Evolutionary conservation across 2,113 vertebrate species (phyloP), one percentile per base, ranked within the genome.

Genomic region (Electrona antarctica): DNA sequence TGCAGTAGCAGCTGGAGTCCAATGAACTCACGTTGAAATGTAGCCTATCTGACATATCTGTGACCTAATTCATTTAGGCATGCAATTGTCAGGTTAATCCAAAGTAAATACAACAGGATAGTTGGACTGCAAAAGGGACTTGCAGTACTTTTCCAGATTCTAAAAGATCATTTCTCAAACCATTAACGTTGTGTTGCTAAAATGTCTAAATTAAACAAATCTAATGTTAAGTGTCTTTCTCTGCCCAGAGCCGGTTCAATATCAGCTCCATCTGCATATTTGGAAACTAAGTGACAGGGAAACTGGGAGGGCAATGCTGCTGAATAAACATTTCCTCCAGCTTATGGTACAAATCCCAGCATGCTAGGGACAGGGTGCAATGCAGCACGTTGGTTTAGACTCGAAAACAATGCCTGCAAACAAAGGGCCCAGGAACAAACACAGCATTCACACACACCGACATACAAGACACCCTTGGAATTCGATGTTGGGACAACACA

Each of bases 401-500:
- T 48, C 71, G 68, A 81, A 86, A 80, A 88, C 86, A 90, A 89
- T 71, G 79, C 15, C 71, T 15, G 60, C 78, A 82, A 85, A 88
- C 82, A 89, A 87, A 29, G 29, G 79, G 52, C 46, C n/a, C 77
- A 59, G 69, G 70, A 84, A 88, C 85, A 87, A 87, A 84, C 79
- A 83, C 60, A 49, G 60, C 69, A 69, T 79, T 88, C 85, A 87
- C 67, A 71, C 67, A 71, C 63, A 80, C 29, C 74, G 77, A 73
- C 69, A 87, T 10, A 76, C 7, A 66, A 86, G 61, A 78, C 8
- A 60, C 49, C 29, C 47, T 64, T 50, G 82, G 70, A 74, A 83
- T 67, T 11, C 41, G 8, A 76, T 59, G 71, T 71, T 59, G 29
- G 58, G 56, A 78, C 74, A 78, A 84, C 74, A 64, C 33, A 41